phyloP scores from a whole-genome alignment of 2,797 vertebrate genomes.

The Sebastes minor region DNA sequence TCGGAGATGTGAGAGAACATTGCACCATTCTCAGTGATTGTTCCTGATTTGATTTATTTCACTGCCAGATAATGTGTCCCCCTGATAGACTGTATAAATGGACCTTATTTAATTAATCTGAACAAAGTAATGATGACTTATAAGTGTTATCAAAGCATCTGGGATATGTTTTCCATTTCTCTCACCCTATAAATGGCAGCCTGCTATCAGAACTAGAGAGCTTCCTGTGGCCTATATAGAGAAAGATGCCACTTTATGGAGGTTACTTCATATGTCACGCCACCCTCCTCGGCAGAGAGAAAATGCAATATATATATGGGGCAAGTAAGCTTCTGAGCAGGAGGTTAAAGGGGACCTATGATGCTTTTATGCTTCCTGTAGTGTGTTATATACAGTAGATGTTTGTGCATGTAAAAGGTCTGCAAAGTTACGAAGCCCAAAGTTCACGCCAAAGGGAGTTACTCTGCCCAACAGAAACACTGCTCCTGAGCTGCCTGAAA shows the following conservation, averaged over 20 bases:
- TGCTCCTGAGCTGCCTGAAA: no score
- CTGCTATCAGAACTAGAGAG: conserved; percentile 7
- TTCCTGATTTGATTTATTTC: not conserved
- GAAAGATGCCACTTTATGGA: not conserved
- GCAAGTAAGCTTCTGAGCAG: not conserved
- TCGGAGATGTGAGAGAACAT: not conserved
- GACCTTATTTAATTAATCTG: not conserved
- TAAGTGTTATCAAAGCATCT: not conserved
- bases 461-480: no score
- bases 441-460: no score
- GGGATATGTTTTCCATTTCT: conserved; percentile 1
- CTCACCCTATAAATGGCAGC: conserved; percentile 34
- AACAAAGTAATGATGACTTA: not conserved
- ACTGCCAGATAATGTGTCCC: not conserved
- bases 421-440: no score
- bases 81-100: not conserved
- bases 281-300: not conserved
- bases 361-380: no score
- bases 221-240: conserved; percentile 14
- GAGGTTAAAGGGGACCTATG: not conserved
- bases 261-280: not conserved
- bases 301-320: not conserved
- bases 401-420: no score
- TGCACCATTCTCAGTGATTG: not conserved
- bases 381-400: no score